Conservation (phyloP, 2,113 vertebrate genomes). For the Camelus dromedarius region DNA sequence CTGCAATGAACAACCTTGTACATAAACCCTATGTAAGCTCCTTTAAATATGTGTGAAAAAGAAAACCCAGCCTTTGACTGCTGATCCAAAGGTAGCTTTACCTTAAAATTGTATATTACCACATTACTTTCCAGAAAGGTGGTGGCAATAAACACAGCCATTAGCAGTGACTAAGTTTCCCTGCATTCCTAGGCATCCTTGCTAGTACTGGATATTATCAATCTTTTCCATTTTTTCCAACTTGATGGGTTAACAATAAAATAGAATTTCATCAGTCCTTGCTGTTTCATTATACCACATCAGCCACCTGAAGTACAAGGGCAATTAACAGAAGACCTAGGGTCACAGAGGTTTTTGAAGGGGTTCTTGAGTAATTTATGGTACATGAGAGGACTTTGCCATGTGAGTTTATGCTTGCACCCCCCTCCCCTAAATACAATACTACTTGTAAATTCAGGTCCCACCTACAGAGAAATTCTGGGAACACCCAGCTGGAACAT, state of each 20-base stretch:
- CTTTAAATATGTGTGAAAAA: constrained; percentile 37
- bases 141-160: neutral
- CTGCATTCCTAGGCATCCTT: neutral
- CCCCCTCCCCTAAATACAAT: neutral
- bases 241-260: neutral
- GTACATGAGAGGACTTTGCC: neutral
- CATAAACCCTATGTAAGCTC: neutral
- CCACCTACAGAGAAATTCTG: constrained; percentile 22
- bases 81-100: neutral
- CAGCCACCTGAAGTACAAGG: neutral
- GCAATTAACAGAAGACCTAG: neutral
- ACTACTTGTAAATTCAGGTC: neutral
- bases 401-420: neutral
- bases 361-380: neutral
- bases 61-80: neutral
- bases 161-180: neutral
- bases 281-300: neutral
- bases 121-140: neutral
- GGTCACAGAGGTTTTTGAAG: neutral
- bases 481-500: neutral
- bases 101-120: neutral
- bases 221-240: neutral
- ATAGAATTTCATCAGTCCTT: constrained; percentile 41
- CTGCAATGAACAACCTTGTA: neutral
- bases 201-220: neutral